Base-by-base conservation (phyloP, 2,113 vertebrate genomes). In the Dissostichus mawsoni region DNA sequence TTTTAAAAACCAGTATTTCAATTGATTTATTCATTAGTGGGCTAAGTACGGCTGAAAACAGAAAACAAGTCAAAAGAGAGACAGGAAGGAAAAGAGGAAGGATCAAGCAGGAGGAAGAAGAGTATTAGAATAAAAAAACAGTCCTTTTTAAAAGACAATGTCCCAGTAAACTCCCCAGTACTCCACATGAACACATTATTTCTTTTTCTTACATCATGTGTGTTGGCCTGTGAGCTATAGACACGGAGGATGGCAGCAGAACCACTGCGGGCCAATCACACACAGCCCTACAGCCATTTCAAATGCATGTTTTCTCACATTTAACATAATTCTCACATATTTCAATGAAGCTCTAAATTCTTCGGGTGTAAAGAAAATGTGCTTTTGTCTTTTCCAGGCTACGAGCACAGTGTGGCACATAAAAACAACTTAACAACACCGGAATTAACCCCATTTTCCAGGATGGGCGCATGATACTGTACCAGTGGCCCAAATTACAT, bases 181-280 rank as follows among this genome's bases (percentile, higher is more conserved):
- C 75, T 83, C 76, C 71, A 58, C 78, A 84, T 70, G 56, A 88
- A 80, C 76, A 78, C 86, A 87, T 81, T 89, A 84, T 94, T 94
- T 90, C 94, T 50, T 14, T 84, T 80, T 90, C 85, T 95, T 94
- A 93, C 94, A 95, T 94, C 93, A 94, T 93, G 86, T 88, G 79
- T 87, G 79, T 88, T 58, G 87, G 91, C 89, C 93, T 93, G 88
- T 90, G 85, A 92, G 93, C 93, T 90, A 91, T 74, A 92, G 83
- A 86, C 90, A 85, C 13, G n/a, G 64, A 86, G 86, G 87, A 90
- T 90, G 88, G 90, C 90, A 92, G 89, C 90, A 93, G 78, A 89
- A 82, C 9, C 84, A 89, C 91, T 87, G 80, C 87, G 44, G 91
- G 93, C 91, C 92, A 92, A 91, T 90, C 91, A 73, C 66, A 82